A percentile compares a stretch with the other conserved stretches of the same genome.
These are phyloP conservation scores for Caerostris extrusa DNA, from an alignment of 1,140 invertebrate genomes.

Conservation along the genomic window DNA sequence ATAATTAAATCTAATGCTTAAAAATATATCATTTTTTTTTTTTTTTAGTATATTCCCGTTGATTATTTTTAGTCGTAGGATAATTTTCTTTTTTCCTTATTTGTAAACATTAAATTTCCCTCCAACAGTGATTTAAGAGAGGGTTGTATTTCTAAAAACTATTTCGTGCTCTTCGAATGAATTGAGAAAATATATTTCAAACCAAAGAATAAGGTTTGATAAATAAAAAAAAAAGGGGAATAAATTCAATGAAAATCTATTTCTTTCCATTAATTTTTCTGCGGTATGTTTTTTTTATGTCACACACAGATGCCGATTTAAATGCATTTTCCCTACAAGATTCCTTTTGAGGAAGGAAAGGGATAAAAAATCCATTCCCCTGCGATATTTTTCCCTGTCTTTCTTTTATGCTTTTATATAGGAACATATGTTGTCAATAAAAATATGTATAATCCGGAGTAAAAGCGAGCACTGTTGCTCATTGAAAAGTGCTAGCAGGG, in stretches of 20 bases:
- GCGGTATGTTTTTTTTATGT: not conserved
- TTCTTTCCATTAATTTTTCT: conserved; percentile 8
- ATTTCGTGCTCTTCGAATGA: not conserved
- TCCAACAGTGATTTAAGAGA: not conserved
- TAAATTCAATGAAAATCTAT: not conserved
- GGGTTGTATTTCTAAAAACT: not conserved
- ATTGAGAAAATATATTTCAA: not conserved
- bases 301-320: conserved; percentile 15
- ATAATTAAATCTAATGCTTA: no score
- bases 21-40: no score
- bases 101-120: not conserved
- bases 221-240: not conserved
- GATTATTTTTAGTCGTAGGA: not conserved
- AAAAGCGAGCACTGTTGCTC: not conserved
- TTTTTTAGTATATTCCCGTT: not conserved
- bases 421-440: not conserved
- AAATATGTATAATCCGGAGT: not conserved
- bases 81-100: not conserved
- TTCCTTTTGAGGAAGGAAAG: not conserved
- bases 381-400: not conserved
- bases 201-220: not conserved
- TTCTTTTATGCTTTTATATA: not conserved
- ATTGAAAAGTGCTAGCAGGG: not conserved
- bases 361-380: not conserved
- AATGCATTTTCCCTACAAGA: not conserved